These are phyloP conservation scores for Tigriopus japonicus DNA, from an alignment of 1,140 invertebrate genomes.

Conservation along the genomic window DNA sequence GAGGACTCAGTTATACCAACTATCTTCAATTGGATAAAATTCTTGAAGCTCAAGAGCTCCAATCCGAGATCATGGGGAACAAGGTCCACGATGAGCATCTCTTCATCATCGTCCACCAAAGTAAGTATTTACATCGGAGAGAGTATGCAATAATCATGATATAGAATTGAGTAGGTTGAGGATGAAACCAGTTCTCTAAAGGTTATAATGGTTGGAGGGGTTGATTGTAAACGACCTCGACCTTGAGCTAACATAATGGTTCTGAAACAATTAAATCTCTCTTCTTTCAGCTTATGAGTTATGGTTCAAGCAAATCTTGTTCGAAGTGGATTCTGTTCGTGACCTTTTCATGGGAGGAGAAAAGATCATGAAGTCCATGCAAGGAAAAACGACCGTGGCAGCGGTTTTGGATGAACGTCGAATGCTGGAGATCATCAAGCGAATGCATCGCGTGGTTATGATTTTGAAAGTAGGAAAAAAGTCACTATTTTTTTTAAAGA, in stretches of 20 bases:
- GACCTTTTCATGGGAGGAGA: slow-evolving; percentile 45
- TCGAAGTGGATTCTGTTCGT: slow-evolving; percentile 81
- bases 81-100: slow-evolving; percentile 89
- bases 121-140: slow-evolving; percentile 36
- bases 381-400: not conserved
- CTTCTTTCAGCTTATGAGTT: slow-evolving; percentile 71
- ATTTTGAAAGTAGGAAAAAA: slow-evolving; percentile 37
- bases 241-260: not conserved
- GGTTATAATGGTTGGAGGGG: no score
- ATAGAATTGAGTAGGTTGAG: not conserved
- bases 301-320: slow-evolving; percentile 99
- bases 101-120: slow-evolving; percentile 94
- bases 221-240: no score
- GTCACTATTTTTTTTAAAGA: no score
- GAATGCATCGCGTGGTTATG: slow-evolving; percentile 72
- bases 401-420: slow-evolving; percentile 52
- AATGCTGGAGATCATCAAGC: slow-evolving; percentile 76
- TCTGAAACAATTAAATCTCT: slow-evolving; percentile 10
- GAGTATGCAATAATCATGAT: no score
- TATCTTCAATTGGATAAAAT: slow-evolving; percentile 78
- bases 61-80: slow-evolving; percentile 45
- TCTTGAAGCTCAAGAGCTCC: slow-evolving; percentile 58
- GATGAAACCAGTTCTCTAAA: no score
- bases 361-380: slow-evolving; percentile 16
- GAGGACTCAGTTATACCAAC: slow-evolving; percentile 58